Evolutionary conservation across 2,888 invertebrate species (phyloP).

Genomic region (Melikaiella ostensackeni): DNA sequence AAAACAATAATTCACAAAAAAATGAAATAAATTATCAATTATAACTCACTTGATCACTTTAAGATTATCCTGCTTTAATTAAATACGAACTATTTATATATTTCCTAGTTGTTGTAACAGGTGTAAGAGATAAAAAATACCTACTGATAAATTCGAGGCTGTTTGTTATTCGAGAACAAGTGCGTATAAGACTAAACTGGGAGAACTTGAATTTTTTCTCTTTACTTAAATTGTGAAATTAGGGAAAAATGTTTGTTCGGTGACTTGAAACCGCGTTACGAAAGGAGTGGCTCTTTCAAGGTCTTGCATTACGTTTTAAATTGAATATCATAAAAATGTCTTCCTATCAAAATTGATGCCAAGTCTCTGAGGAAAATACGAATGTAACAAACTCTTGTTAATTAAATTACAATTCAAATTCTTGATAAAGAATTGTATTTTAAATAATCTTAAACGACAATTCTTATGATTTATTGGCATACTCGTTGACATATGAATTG

Average conservation of each 20-base stretch:
- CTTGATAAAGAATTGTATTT: too few relatives aligned
- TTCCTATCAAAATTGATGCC: not conserved
- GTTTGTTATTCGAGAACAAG: not conserved
- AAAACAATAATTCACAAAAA: not conserved
- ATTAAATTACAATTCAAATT: not conserved
- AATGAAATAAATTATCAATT: not conserved
- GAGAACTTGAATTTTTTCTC: not conserved
- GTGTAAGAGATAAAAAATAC: not conserved
- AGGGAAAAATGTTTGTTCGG: constrained; percentile 20
- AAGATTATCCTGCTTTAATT: not conserved
- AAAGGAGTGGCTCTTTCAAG: constrained; percentile 36
- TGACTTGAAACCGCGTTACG: constrained; percentile 6
- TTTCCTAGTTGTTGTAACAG: not conserved
- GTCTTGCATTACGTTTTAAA: constrained; percentile 12
- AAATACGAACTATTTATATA: not conserved
- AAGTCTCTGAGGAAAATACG: not conserved
- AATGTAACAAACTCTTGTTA: not conserved
- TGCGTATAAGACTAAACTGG: not conserved
- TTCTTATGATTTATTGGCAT: not conserved
- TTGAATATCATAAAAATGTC: constrained; percentile 16
- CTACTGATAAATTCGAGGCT: not conserved
- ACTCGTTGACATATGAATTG: too few relatives aligned
- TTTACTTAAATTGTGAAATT: not conserved
- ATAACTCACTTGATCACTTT: not conserved
- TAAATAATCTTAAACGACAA: too few relatives aligned